phyloP scores from a whole-genome alignment of 2,113 vertebrate genomes.

The Caranx melampygus region DNA sequence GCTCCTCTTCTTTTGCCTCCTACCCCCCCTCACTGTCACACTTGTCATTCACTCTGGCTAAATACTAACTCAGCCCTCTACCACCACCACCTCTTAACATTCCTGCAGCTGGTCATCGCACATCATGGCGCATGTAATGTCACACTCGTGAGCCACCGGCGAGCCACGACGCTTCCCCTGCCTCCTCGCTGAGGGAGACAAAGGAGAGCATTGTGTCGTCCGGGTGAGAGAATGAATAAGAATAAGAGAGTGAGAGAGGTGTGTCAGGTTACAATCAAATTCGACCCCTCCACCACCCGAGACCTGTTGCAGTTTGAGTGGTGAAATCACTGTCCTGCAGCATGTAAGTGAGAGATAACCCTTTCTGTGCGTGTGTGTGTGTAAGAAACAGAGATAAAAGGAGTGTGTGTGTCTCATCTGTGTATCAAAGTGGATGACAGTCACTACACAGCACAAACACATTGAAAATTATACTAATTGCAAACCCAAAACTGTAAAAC shows the following conservation, averaged over 20 bases:
- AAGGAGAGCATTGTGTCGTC: slow-evolving; percentile 74
- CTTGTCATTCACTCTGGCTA: slow-evolving; percentile 33
- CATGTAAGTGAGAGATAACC: slow-evolving; percentile 55
- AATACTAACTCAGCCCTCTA: neutral
- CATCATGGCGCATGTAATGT: slow-evolving; percentile 76
- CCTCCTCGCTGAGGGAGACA: slow-evolving; percentile 66
- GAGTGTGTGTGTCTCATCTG: neutral
- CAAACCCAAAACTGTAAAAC: neutral
- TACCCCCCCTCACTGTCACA: slow-evolving; percentile 20
- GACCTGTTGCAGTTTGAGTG: slow-evolving; percentile 56
- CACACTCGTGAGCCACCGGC: slow-evolving; percentile 69
- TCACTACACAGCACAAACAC: neutral
- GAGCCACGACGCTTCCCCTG: slow-evolving; percentile 43
- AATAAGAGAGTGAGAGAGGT: slow-evolving; percentile 54
- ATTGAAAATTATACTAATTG: neutral
- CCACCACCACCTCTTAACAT: slow-evolving; percentile 69
- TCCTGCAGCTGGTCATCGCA: slow-evolving; percentile 68
- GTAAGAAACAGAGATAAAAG: neutral
- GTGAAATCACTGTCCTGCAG: slow-evolving; percentile 67
- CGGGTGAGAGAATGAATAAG: slow-evolving; percentile 47
- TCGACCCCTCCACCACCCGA: slow-evolving; percentile 52
- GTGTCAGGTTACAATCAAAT: slow-evolving; percentile 79
- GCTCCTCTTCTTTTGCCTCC: slow-evolving; percentile 9
- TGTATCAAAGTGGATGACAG: neutral
- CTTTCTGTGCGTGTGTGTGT: slow-evolving; percentile 11